Conservation (phyloP, 2,888 invertebrate genomes). For the Eulithis testata region DNA sequence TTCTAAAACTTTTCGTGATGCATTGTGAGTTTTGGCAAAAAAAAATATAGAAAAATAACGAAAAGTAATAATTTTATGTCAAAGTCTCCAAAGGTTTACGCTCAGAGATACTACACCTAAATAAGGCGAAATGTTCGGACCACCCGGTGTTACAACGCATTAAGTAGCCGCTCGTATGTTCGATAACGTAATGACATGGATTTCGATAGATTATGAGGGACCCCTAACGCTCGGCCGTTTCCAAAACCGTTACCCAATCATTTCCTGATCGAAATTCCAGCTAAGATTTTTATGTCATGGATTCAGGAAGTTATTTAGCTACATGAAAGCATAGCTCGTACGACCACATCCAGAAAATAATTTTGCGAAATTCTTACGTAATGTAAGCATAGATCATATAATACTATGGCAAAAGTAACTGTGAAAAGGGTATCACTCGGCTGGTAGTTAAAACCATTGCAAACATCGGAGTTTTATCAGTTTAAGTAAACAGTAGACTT, state of each 20-base stretch:
- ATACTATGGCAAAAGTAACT: too few species aligned
- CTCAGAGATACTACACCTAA: conserved; percentile 1
- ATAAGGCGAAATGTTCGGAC: conserved; percentile 7
- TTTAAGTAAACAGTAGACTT: conserved; percentile 30
- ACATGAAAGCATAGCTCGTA: too few species aligned
- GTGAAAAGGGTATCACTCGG: too few species aligned
- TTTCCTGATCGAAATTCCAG: not conserved
- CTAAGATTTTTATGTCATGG: not conserved
- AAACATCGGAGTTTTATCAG: conserved; percentile 23
- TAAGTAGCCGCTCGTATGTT: conserved; percentile 30
- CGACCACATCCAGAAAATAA: too few species aligned
- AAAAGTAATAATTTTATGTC: not conserved
- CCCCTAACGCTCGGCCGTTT: conserved; percentile 14
- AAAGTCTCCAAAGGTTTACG: not conserved
- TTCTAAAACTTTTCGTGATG: too few species aligned
- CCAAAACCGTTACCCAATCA: conserved; percentile 4
- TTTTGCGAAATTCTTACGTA: too few species aligned
- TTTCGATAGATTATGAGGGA: conserved; percentile 34
- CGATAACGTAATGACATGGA: conserved; percentile 39
- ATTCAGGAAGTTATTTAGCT: too few species aligned
- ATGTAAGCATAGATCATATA: too few species aligned
- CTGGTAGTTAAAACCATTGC: not conserved
- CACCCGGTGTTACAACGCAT: conserved; percentile 29
- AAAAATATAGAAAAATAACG: not conserved
- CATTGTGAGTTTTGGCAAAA: too few species aligned